These are phyloP conservation scores for Drosophila dunni DNA, from an alignment of 1,140 invertebrate genomes.

Conservation along the genomic window DNA sequence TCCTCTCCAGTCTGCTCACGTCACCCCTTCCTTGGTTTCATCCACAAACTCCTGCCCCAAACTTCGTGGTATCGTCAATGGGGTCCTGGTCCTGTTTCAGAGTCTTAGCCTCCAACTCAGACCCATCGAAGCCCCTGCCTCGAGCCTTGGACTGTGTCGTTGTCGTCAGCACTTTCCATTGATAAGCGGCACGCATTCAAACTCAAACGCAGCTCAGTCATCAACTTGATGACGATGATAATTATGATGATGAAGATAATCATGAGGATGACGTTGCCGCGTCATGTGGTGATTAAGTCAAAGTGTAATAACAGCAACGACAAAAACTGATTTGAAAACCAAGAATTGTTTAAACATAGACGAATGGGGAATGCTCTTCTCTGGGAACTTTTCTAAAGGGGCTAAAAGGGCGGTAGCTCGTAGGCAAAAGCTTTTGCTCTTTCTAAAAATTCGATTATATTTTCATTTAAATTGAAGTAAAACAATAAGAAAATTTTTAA, in stretches of 20 bases:
- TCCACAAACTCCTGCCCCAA: background rate
- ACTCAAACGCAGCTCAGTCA: constrained; percentile 1
- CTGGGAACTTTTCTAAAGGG: too few relatives aligned
- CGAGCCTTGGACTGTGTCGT: constrained; percentile 19
- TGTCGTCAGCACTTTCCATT: constrained; percentile 70
- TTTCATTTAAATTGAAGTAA: too few relatives aligned
- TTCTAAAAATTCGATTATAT: too few relatives aligned
- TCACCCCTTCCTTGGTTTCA: background rate
- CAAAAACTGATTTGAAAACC: constrained; percentile 13
- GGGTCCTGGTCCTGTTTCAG: constrained; percentile 23
- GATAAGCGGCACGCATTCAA: constrained; percentile 62
- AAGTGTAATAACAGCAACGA: constrained; percentile 20
- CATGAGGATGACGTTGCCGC: constrained; percentile 48
- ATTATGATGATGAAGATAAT: background rate
- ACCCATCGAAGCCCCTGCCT: background rate
- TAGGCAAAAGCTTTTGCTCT: background rate
- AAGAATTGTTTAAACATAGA: background rate
- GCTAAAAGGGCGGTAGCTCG: too few relatives aligned
- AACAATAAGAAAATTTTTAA: too few relatives aligned
- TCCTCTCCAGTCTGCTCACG: background rate
- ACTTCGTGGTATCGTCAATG: constrained; percentile 4
- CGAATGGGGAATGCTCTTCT: background rate
- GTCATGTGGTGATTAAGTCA: constrained; percentile 66
- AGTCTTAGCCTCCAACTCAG: too few relatives aligned
- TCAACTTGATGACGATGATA: constrained; percentile 8